These are phyloP conservation scores for Volucella inanis DNA, from an alignment of 2,888 invertebrate species.

Conservation along the genomic window DNA sequence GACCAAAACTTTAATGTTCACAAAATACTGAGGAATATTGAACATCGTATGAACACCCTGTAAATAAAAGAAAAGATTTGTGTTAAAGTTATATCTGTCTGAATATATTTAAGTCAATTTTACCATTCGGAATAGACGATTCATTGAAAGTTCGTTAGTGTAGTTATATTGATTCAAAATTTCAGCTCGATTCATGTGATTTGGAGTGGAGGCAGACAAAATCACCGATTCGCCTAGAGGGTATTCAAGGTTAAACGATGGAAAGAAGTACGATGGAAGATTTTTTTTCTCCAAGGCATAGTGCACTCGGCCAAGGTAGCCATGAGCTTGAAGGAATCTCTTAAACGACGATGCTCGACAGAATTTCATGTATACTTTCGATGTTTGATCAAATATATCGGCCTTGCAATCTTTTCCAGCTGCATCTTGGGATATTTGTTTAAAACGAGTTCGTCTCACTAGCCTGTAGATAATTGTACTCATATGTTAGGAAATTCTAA, in stretches of 20 bases:
- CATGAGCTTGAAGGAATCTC: slow-evolving; percentile 84
- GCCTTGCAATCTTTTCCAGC: slow-evolving; percentile 66
- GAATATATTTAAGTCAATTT: background rate
- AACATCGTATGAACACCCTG: slow-evolving; percentile 88
- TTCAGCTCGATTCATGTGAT: slow-evolving; percentile 84
- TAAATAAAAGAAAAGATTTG: slow-evolving; percentile 53
- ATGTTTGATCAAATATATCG: slow-evolving; percentile 64
- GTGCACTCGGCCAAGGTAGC: slow-evolving; percentile 86
- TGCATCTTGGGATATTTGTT: slow-evolving; percentile 74
- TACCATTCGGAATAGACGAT: slow-evolving; percentile 71
- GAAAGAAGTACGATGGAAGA: slow-evolving; percentile 84
- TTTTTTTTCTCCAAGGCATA: slow-evolving; percentile 85
- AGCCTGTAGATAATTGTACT: slow-evolving; percentile 57
- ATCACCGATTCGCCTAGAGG: slow-evolving; percentile 88
- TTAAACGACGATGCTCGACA: slow-evolving; percentile 84
- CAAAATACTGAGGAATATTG: slow-evolving; percentile 88
- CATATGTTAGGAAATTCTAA: background rate
- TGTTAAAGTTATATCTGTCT: background rate
- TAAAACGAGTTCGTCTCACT: slow-evolving; percentile 71
- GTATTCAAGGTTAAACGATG: slow-evolving; percentile 83
- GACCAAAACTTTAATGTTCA: slow-evolving; percentile 89
- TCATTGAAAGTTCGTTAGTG: slow-evolving; percentile 54
- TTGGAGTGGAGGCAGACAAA: slow-evolving; percentile 86
- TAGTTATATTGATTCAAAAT: slow-evolving; percentile 64
- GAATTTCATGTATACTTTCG: slow-evolving; percentile 83